Evolutionary conservation across 2,797 vertebrate genomes (phyloP), one percentile per base, ranked within the genome.

Genomic region (Brachyrhaphis roseni): DNA sequence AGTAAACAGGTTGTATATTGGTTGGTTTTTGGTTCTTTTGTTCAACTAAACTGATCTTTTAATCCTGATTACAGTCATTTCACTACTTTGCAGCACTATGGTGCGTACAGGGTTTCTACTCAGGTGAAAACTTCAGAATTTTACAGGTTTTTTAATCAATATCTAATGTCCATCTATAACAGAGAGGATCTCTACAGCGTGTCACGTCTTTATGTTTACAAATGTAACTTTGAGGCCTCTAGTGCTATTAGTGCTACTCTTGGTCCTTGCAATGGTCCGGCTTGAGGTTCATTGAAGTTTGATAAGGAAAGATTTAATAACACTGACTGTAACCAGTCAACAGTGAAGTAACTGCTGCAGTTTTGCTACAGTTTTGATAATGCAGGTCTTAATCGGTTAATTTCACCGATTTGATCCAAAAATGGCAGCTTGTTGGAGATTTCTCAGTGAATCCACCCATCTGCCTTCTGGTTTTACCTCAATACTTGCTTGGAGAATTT

Each of bases 401-500:
- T 26, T 26, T 74, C 28, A 74, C 5, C 2, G 12, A 53, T 53
- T 74, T 36, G 34, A 71, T 45, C 34, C 34, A 18, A 49, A 49
- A 47, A 10, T 16, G 31, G 1, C 68, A n/a, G 39, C 26, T 71
- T 16, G 31, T 4, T 74, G 31, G 36, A 41, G 7, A 15, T 49
- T 74, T 41, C 31, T 39, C 47, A 36, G 46, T 10, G 16, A 49
- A 31, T 45, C 7, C 10, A 13, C 47, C 46, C 28, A 7, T 49
- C 72, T 74, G 6, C 11, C 5, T 49, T 8, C 31, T 23, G 57
- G 12, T 31, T 62, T 62, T 59, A 31, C n/a, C 28, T 62, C 6
- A 6, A 59, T 28, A n/a, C n/a, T 75, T 75, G 39, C 47, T 78
- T 49, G 3, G 8, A 72, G 64, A 5, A 59, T 77, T 80, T 66